A percentile compares a stretch with the other conserved stretches of the same genome.
Evolutionary conservation across 2,888 invertebrate genomes (phyloP).

Genomic region (Bruchidius siliquastri): DNA sequence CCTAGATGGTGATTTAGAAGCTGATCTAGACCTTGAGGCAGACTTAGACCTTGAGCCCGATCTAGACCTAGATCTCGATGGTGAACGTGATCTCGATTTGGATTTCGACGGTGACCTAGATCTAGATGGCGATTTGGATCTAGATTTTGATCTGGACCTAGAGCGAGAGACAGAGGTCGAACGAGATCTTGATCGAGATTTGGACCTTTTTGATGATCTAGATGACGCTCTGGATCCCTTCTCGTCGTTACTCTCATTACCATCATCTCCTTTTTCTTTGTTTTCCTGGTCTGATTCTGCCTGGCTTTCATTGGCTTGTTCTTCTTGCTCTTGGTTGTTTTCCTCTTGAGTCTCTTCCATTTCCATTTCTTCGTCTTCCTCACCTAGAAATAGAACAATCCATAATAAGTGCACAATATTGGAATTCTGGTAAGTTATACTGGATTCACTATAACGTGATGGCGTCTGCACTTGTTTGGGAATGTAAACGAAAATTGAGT

Average conservation of each 20-base stretch:
- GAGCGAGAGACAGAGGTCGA: constrained; percentile 38
- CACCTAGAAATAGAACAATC: no score
- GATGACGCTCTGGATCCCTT: constrained; percentile 33
- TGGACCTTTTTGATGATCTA: constrained; percentile 34
- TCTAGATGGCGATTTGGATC: constrained; percentile 44
- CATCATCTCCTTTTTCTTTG: constrained; percentile 40
- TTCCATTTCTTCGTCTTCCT: constrained; percentile 60
- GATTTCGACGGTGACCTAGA: constrained; percentile 32
- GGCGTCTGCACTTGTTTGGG: no score
- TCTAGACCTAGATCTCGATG: constrained; percentile 35
- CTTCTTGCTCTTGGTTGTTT: constrained; percentile 66
- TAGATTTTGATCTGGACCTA: constrained; percentile 41
- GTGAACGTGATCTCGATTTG: constrained; percentile 32
- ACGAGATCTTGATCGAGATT: constrained; percentile 36
- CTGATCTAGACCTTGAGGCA: constrained; percentile 40
- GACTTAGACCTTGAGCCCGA: constrained; percentile 34
- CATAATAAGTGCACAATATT: no score
- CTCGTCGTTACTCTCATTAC: constrained; percentile 38
- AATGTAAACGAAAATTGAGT: no score
- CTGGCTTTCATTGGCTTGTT: constrained; percentile 51
- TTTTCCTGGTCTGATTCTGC: constrained; percentile 48
- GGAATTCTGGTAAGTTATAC: no score
- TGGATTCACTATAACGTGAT: no score
- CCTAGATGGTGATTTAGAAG: constrained; percentile 44
- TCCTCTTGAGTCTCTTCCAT: constrained; percentile 38